phyloP scores from a whole-genome alignment of 2,797 vertebrate species.

The Pangasius larnaudii region DNA sequence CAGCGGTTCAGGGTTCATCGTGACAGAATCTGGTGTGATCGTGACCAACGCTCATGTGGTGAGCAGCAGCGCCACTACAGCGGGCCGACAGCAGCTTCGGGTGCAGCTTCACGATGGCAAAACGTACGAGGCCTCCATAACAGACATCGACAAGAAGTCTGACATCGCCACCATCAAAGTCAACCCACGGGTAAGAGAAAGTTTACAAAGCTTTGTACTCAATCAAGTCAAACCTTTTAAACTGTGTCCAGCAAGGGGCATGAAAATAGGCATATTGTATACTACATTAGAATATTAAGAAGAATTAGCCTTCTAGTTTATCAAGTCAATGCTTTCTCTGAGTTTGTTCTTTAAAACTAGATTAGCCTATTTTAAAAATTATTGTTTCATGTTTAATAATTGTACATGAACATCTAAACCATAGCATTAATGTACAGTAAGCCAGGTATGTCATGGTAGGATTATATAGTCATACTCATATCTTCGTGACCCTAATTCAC shows the following conservation, averaged over 20 bases:
- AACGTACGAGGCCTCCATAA: constrained; percentile 88
- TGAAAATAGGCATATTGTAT: too few relatives aligned
- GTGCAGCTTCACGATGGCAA: constrained; percentile 89
- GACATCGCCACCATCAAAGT: constrained; percentile 95
- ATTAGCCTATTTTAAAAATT: not conserved
- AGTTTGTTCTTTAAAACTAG: not conserved
- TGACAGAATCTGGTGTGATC: constrained; percentile 88
- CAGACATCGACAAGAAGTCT: constrained; percentile 91
- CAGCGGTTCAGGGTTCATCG: constrained; percentile 92
- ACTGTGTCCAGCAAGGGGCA: not conserved
- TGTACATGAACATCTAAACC: not conserved
- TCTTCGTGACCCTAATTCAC: not conserved
- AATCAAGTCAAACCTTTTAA: not conserved
- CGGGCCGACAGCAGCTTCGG: constrained; percentile 86
- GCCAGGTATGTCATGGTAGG: not conserved
- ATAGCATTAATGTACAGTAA: not conserved
- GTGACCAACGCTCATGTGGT: constrained; percentile 94
- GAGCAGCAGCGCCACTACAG: constrained; percentile 77
- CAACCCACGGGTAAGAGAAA: constrained; percentile 78
- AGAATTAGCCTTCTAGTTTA: not conserved
- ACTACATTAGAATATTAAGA: not conserved
- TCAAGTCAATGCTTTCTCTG: not conserved
- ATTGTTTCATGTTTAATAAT: not conserved
- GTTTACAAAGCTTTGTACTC: not conserved
- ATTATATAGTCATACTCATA: not conserved